Conservation (phyloP, 2,113 vertebrate genomes). For the Alouatta palliata region DNA sequence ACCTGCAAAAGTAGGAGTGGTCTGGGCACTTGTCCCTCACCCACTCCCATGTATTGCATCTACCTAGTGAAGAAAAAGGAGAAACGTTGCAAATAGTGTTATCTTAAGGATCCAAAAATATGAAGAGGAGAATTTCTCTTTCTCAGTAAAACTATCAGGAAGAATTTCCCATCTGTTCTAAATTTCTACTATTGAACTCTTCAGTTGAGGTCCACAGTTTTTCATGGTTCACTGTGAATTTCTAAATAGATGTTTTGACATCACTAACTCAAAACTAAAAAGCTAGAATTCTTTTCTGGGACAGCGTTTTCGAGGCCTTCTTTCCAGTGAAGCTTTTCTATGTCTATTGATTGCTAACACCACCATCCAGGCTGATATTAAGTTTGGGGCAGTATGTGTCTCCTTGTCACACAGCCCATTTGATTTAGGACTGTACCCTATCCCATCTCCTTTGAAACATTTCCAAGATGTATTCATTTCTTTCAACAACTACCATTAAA, state of each 20-base stretch:
- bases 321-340: neutral
- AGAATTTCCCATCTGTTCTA: conserved; percentile 61
- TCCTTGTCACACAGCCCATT: neutral
- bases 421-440: neutral
- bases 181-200: conserved; percentile 66
- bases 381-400: neutral
- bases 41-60: neutral
- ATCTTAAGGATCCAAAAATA: conserved; percentile 40
- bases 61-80: neutral
- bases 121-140: conserved; percentile 20
- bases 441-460: neutral
- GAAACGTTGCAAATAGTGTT: neutral
- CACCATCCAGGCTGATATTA: neutral
- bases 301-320: neutral
- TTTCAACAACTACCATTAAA: neutral
- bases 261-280: conserved; percentile 45
- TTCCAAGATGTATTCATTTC: neutral
- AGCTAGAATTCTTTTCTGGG: neutral
- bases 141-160: conserved; percentile 46
- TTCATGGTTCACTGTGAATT: conserved; percentile 46
- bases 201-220: conserved; percentile 45
- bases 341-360: neutral
- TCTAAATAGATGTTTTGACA: conserved; percentile 65
- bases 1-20: neutral
- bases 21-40: neutral